phyloP scores from a whole-genome alignment of 1,140 invertebrate species.

The Teleogryllus occipitalis region DNA sequence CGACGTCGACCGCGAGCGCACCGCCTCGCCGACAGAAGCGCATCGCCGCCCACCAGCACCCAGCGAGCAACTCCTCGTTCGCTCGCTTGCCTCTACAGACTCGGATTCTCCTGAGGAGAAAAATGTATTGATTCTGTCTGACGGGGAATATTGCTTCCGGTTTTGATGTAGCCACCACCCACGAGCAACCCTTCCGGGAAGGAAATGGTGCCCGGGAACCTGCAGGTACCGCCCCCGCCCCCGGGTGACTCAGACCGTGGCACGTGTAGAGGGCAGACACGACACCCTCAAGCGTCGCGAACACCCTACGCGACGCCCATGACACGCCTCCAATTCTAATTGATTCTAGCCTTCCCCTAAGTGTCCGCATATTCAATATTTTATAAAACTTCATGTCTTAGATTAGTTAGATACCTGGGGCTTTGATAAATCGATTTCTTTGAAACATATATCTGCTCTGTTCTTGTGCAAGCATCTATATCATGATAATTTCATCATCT shows the following conservation, averaged over 20 bases:
- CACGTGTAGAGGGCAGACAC: background rate
- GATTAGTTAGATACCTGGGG: too few species aligned
- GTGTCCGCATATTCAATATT: too few species aligned
- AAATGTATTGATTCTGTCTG: background rate
- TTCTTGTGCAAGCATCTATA: too few species aligned
- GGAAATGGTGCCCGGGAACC: background rate
- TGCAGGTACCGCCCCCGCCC: background rate
- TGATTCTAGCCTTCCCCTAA: background rate
- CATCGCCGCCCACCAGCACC: background rate
- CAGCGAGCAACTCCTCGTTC: background rate
- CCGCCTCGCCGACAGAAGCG: background rate
- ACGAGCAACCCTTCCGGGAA: background rate
- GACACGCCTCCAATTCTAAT: background rate
- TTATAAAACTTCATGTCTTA: too few species aligned
- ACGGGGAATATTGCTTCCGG: background rate
- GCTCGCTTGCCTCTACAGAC: background rate
- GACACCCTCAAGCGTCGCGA: background rate
- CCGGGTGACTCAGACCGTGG: background rate
- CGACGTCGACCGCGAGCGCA: background rate
- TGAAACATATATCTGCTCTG: too few species aligned
- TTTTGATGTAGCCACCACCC: background rate
- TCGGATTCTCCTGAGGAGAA: background rate
- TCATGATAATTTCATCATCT: too few species aligned
- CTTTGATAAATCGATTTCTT: too few species aligned
- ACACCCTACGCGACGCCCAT: background rate